Base-by-base conservation (phyloP, 2,888 invertebrate genomes). In the Eupithecia insigniata region DNA sequence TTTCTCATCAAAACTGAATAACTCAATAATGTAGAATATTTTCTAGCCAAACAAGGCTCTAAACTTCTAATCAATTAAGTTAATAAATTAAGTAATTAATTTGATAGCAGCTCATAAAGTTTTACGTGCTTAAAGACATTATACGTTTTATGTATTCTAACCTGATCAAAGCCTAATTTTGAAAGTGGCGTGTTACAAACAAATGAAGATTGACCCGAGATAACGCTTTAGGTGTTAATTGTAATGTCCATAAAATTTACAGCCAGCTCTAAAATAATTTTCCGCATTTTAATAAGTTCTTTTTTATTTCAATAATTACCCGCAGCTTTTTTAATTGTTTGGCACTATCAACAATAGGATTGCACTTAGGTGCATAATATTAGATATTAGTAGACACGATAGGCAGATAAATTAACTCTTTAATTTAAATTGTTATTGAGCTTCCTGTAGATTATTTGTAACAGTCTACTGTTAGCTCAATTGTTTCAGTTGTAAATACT, bases 161-260 rank as follows among this genome's bases (percentile, higher is more conserved):
- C 70, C 67, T 70, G 67, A 74, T 74, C 70, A 74, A 64, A 68
- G 70, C 69, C 69, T 69, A 66, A 70, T 70, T 66, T 26, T 60
- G 36, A 22, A 65, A 64, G 64, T 77, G 67, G 67, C 80, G 79
- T 80, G 76, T 73, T 70, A 67, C 66, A 78, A 77, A 73, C 75
- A 81, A 81, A 82, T 83, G 39, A 67, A 84, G 81, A 84, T 83
- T 76, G 82, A 76, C 78, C 81, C 77, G 68, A 78, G 81, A 84
- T 84, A 84, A 82, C 80, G 79, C 77, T 77, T 80, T 72, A 74
- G 77, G 82, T 82, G 84, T 80, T 84, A 84, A 84, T 64, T 75
- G 69, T 76, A 70, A 75, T 73, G 69, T 69, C 66, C 71, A 73
- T 70, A 73, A 71, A 71, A 71, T 76, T 74, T 70, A 72, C 68